Evolutionary conservation across 2,797 vertebrate genomes (phyloP).

Genomic region (Leucoraja ocellata): DNA sequence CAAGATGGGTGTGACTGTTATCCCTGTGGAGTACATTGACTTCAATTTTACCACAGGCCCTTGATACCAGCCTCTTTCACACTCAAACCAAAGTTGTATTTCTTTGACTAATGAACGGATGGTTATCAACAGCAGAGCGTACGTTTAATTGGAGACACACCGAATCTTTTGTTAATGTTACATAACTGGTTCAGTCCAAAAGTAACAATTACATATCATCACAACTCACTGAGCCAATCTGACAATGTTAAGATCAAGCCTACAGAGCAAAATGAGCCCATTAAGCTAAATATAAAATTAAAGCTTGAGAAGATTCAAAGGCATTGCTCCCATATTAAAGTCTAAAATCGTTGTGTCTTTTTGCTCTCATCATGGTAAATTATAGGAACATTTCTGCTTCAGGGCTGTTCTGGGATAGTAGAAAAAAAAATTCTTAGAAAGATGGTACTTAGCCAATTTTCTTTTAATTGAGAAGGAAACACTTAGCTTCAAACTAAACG

Average conservation of each 20-base stretch:
- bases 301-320: not conserved
- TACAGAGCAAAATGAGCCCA: not conserved
- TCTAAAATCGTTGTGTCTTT: not conserved
- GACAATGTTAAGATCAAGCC: not conserved
- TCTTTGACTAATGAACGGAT: too few species aligned
- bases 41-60: too few species aligned
- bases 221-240: not conserved
- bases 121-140: too few species aligned
- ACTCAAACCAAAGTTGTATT: too few species aligned
- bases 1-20: too few species aligned
- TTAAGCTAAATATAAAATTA: not conserved
- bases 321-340: not conserved
- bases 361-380: not conserved
- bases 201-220: not conserved
- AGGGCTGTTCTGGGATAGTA: not conserved
- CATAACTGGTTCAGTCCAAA: not conserved
- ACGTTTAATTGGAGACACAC: too few species aligned
- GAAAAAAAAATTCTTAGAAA: slow-evolving; percentile 10
- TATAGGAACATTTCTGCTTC: slow-evolving; percentile 8
- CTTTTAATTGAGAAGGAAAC: slow-evolving; percentile 20
- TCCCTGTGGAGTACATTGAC: too few species aligned
- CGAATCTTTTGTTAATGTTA: not conserved
- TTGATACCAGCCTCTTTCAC: too few species aligned
- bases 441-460: not conserved
- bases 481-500: not conserved